Evolutionary conservation across 2,797 vertebrate species (phyloP).

Genomic region (Lepidocolaptes lacrymiger): DNA sequence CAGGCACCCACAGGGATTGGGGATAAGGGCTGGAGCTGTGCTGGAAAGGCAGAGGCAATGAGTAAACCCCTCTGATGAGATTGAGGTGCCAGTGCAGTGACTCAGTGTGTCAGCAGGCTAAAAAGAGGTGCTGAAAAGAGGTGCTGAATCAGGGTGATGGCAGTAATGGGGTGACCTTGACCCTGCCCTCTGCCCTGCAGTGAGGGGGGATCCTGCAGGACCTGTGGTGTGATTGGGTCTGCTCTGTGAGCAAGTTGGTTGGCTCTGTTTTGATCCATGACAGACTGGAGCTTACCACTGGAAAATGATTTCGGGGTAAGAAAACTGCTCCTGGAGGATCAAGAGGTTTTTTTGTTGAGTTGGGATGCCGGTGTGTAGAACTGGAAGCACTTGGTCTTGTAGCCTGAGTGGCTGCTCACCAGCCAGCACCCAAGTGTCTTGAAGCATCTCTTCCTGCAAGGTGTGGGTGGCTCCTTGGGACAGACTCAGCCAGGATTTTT

Average conservation of each 20-base stretch:
- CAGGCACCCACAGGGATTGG: not conserved
- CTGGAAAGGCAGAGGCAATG: not conserved
- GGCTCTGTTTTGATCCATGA: not conserved
- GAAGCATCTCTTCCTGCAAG: not conserved
- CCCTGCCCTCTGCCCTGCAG: not conserved
- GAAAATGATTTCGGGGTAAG: not conserved
- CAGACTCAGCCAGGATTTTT: not conserved
- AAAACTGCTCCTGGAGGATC: not conserved
- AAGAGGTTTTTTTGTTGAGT: not conserved
- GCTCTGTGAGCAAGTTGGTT: not conserved
- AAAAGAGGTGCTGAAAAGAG: too few species aligned
- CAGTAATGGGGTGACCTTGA: not conserved
- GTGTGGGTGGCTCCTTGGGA: not conserved
- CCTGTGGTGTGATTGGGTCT: not conserved
- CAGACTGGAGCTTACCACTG: not conserved
- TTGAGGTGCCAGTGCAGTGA: not conserved
- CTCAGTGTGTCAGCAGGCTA: not conserved
- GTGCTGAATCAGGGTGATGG: not conserved
- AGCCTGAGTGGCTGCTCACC: fast-evolving
- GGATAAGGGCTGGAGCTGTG: not conserved
- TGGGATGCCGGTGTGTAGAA: not conserved
- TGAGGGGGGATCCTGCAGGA: not conserved
- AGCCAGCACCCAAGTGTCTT: not conserved
- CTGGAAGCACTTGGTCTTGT: not conserved
- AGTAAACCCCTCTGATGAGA: not conserved